Base-by-base conservation (phyloP, 2,888 invertebrate species). In the Eilema griseolum region DNA sequence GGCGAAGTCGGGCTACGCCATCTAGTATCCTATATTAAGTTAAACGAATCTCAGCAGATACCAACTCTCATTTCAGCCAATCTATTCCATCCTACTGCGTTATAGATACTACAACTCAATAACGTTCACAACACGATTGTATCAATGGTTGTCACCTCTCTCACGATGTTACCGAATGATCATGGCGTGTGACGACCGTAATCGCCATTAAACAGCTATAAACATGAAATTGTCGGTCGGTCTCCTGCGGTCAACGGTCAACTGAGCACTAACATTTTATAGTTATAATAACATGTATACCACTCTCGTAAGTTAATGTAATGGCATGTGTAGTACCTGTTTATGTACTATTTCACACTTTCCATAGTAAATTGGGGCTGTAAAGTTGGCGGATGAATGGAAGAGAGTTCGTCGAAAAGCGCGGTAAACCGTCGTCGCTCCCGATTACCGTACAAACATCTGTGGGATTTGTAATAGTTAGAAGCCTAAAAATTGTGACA, bases 271-370 rank as follows among this genome's bases (percentile, higher is more conserved):
- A 37, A 57, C 66, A n/a, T 26, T 66, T 66, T 60, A 60, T 61
- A 74, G 75, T 72, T 65, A 66, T 66, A 62, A 66, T 56, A 28
- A 62, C 24, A 28, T 63, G 52, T 62, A 28, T 61, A 61, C 31
- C 73, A 71, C 78, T 70, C 33, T 62, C 66, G 37, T 60, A 66
- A 66, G 59, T 59, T 66, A 52, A n/a, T 23, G 28, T 62, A 62
- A 62, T 62, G 7, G 31, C 31, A 23, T 81, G 79, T 83, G 76
- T 76, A 77, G 79, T 83, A 78, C 76, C 70, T 74, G 76, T 83
- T 84, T 83, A 78, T 77, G 77, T 78, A 71, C 52, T 74, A 72
- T 85, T 83, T 84, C 81, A 85, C 86, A 85, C 87, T 84, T 85
- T 69, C 74, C 72, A 64, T 65, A 69, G 70, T 73, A 68, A 65